These are phyloP conservation scores for Pterophyllum scalare DNA, from an alignment of 2,113 vertebrate species.

Conservation along the genomic window DNA sequence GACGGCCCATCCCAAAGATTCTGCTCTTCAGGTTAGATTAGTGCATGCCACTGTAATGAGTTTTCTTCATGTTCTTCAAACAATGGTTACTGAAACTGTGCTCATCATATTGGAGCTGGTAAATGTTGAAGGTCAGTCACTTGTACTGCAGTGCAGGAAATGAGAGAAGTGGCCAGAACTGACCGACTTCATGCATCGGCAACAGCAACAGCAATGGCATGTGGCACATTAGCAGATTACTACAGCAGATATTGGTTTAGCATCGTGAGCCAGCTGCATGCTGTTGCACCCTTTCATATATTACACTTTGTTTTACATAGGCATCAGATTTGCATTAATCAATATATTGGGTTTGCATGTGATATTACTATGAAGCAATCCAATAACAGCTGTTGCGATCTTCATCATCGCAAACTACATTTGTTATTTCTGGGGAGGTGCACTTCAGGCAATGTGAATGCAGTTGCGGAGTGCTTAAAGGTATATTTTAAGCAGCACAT, in stretches of 20 bases:
- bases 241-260: neutral
- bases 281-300: neutral
- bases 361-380: neutral
- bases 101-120: neutral
- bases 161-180: neutral
- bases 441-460: neutral
- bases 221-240: neutral
- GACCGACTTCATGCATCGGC: neutral
- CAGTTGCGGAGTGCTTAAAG: neutral
- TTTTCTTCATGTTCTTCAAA: too few species aligned
- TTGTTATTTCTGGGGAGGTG: neutral
- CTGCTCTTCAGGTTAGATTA: too few species aligned
- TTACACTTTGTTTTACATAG: neutral
- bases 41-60: too few species aligned
- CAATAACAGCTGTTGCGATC: fast-evolving
- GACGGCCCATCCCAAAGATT: neutral
- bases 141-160: neutral
- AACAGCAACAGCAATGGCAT: too few species aligned
- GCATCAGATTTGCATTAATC: neutral
- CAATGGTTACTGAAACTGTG: neutral
- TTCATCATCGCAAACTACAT: neutral
- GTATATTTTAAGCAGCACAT: neutral
- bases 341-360: neutral
- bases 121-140: neutral
- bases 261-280: neutral